These are phyloP conservation scores for Gastrophysa polygoni DNA, from an alignment of 2,888 invertebrate species.

Conservation along the genomic window DNA sequence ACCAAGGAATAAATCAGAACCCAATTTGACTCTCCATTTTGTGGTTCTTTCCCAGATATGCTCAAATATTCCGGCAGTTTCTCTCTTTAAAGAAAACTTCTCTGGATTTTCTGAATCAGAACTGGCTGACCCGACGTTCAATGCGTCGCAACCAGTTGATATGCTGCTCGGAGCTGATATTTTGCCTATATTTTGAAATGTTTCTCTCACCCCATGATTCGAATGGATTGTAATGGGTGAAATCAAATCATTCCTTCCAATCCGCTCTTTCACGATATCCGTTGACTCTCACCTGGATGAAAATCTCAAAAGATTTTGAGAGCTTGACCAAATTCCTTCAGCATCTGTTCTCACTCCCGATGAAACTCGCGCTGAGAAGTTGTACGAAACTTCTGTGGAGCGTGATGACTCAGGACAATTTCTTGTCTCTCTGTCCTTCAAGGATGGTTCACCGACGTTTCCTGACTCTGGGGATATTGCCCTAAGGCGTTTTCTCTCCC, in stretches of 20 bases:
- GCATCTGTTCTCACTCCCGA: neutral
- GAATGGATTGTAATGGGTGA: neutral
- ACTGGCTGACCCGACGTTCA: neutral
- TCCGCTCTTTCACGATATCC: neutral
- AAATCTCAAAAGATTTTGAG: neutral
- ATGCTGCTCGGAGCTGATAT: neutral
- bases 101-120: neutral
- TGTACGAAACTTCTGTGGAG: neutral
- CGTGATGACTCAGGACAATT: neutral
- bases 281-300: neutral
- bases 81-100: neutral
- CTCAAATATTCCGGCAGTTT: neutral
- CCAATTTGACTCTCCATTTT: conserved; percentile 2
- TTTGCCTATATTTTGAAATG: neutral
- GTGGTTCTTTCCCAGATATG: neutral
- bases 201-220: neutral
- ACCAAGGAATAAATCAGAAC: neutral
- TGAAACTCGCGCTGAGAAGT: neutral
- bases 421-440: conserved; percentile 3
- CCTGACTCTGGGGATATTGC: neutral
- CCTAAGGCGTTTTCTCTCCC: neutral
- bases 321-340: neutral
- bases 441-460: neutral
- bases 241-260: neutral
- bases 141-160: neutral